These are phyloP conservation scores for Eriocheir sinensis DNA, from an alignment of 1,140 invertebrate genomes.

Conservation along the genomic window DNA sequence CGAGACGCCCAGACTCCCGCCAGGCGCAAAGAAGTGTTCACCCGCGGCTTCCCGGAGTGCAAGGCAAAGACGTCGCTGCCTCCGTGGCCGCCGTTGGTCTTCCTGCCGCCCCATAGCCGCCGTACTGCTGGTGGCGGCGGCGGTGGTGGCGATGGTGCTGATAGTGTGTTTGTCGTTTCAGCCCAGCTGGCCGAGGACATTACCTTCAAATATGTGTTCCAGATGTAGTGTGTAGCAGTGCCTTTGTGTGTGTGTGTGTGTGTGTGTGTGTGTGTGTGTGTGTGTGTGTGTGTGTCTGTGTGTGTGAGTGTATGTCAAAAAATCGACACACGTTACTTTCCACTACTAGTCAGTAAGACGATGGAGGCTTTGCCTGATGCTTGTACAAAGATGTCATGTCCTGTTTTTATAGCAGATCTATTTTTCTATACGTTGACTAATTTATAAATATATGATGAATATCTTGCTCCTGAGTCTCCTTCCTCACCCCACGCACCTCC, in stretches of 20 bases:
- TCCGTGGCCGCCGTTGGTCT: background rate
- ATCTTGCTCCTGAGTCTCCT: background rate
- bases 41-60: background rate
- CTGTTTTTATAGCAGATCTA: constrained; percentile 17
- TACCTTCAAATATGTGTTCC: constrained; percentile 46
- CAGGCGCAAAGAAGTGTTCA: background rate
- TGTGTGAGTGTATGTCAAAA: background rate
- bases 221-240: constrained; percentile 14
- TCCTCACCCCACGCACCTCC: background rate
- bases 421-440: constrained; percentile 17
- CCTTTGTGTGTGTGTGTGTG: constrained; percentile 29
- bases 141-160: background rate
- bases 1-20: background rate
- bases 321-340: background rate
- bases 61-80: background rate
- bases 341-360: constrained; percentile 14
- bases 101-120: background rate
- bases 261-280: background rate
- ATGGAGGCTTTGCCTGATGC: background rate
- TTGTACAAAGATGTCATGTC: constrained; percentile 3
- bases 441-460: constrained; percentile 1
- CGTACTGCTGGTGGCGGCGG: background rate
- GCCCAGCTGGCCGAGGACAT: constrained; percentile 21
- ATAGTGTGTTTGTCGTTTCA: constrained; percentile 16
- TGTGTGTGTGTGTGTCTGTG: constrained; percentile 32